These are phyloP conservation scores for Zeus faber DNA, from an alignment of 2,113 vertebrate genomes.

Conservation along the genomic window DNA sequence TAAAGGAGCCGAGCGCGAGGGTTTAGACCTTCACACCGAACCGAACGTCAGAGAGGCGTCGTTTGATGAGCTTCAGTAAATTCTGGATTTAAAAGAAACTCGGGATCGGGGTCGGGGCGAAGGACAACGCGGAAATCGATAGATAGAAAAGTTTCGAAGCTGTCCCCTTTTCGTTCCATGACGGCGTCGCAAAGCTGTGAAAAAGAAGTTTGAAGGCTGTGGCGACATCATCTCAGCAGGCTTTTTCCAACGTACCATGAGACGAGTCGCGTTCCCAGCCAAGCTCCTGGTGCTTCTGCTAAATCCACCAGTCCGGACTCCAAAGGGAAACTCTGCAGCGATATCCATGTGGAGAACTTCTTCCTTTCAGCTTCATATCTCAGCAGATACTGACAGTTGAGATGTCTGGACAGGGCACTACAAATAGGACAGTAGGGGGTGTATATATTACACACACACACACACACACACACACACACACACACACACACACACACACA, in stretches of 20 bases:
- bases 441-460: slow-evolving; percentile 46
- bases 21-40: background rate
- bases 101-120: background rate
- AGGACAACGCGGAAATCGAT: background rate
- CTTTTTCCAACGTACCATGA: slow-evolving; percentile 54
- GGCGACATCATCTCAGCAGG: no score
- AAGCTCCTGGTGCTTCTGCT: slow-evolving; percentile 27
- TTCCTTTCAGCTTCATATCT: slow-evolving; percentile 52
- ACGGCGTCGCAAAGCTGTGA: no score
- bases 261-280: slow-evolving; percentile 22
- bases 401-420: slow-evolving; percentile 56
- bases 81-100: background rate
- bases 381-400: slow-evolving; percentile 56
- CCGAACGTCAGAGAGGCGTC: background rate
- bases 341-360: slow-evolving; percentile 46
- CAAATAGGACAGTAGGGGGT: slow-evolving; percentile 59
- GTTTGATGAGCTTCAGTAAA: background rate
- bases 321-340: slow-evolving; percentile 20
- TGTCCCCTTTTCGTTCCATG: no score
- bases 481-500: slow-evolving; percentile 34
- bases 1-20: slow-evolving; percentile 6
- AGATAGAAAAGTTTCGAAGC: no score
- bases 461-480: slow-evolving; percentile 28
- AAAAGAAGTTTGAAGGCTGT: no score
- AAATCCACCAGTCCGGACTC: slow-evolving; percentile 41